Evolutionary conservation across 2,888 invertebrate genomes (phyloP), one percentile per base, ranked within the genome.

Genomic region (Pterostichus madidus): DNA sequence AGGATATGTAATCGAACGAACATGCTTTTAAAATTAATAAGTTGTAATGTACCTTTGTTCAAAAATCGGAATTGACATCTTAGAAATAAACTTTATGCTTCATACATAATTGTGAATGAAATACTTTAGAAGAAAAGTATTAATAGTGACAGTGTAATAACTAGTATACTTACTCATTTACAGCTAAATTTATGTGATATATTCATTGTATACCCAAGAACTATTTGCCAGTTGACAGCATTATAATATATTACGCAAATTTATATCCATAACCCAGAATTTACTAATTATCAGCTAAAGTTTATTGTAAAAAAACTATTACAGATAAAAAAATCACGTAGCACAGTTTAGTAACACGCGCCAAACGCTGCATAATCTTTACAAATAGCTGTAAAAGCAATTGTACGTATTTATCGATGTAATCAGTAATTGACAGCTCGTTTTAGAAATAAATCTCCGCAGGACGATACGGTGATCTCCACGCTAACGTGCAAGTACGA

Each of bases 351-450:
- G 2, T 10, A 13, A 32, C 53, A 77, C 61, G 44, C 44, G 78
- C 24, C 61, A 78, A 31, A 78, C 44, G 31, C 13, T 5, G 8
- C 24, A 31, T 77, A 78, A 61, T 77, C 56, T 15, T 56, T 56
- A 77, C 32, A 61, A 56, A 78, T 78, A 78, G 78, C 61, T 44
- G 44, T 78, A 61, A 24, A 59, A 17, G 24, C 39, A 56, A 15
- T 77, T 35, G 56, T 56, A 32, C n/a, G 15, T 77, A 77, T 77
- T 78, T 78, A 78, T 78, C 59, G 35, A 44, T 61, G n/a, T 78
- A 78, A 78, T 78, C 78, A 59, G 78, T 46, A 59, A 78, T 61
- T 61, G 78, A 78, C 78, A 78, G 61, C 53, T 44, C 24, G 56
- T 46, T 76, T 77, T 53, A 17, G 59, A 46, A 78, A 78, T 78